Percentiles rank a stretch among this genome's conserved stretches.
Evolutionary conservation across 2,113 vertebrate species (phyloP).

Genomic region (Notarius quadriscutis): DNA sequence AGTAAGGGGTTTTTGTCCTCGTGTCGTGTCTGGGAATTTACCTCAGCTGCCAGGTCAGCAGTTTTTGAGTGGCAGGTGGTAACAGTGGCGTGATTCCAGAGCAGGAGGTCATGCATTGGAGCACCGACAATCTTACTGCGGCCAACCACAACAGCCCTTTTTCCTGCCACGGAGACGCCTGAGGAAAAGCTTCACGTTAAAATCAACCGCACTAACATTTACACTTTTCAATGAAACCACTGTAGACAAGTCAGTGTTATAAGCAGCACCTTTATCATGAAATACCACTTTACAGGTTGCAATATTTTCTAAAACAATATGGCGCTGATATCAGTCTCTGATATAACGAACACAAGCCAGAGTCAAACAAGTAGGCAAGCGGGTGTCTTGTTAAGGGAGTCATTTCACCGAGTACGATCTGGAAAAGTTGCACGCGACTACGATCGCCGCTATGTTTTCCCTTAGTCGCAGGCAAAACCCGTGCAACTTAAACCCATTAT

Average conservation of each 20-base stretch:
- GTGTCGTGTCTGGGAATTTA: constrained; percentile 53
- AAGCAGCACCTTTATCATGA: not conserved
- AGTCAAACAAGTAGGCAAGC: no score
- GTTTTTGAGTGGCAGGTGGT: constrained; percentile 98
- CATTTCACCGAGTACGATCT: no score
- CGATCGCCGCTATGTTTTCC: no score
- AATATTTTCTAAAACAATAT: not conserved
- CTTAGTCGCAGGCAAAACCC: no score
- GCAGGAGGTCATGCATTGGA: constrained; percentile 94
- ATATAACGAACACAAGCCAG: no score
- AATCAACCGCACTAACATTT: not conserved
- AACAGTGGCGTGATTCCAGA: constrained; percentile 94
- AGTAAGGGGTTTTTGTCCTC: not conserved
- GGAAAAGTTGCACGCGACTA: no score
- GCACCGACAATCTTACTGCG: constrained; percentile 97
- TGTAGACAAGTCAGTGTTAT: not conserved
- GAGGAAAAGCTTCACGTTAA: not conserved
- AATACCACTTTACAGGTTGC: not conserved
- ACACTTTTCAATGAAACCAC: not conserved
- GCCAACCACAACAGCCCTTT: constrained; percentile 89
- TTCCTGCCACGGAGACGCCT: constrained; percentile 89
- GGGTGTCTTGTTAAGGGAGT: no score
- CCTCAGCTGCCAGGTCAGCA: constrained; percentile 81
- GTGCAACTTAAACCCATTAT: no score
- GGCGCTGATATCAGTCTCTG: not conserved